These are phyloP conservation scores for Chromis chromis DNA, from an alignment of 2,797 vertebrate genomes.

Conservation along the genomic window DNA sequence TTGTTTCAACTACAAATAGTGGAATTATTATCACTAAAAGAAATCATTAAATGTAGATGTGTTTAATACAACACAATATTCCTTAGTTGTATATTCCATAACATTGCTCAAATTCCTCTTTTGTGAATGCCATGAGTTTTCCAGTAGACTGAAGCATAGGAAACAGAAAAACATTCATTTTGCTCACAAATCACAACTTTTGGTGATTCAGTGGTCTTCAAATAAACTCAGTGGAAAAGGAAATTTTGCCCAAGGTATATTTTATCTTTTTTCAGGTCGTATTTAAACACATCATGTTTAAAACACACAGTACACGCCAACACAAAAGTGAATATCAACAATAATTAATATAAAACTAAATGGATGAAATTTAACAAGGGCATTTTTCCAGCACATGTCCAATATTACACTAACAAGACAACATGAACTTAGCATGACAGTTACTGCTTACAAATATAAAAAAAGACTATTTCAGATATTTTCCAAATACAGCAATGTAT, in stretches of 20 bases:
- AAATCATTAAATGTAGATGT: conserved; percentile 32
- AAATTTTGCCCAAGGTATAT: conserved; percentile 66
- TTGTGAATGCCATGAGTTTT: conserved; percentile 9
- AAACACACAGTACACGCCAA: conserved; percentile 73
- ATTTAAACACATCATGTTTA: conserved; percentile 75
- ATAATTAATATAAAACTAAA: conserved; percentile 72
- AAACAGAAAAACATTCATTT: conserved; percentile 25
- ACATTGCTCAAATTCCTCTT: conserved; percentile 12
- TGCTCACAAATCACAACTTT: neutral
- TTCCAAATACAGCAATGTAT: conserved; percentile 82
- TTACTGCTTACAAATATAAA: conserved; percentile 86
- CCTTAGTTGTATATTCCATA: conserved; percentile 6
- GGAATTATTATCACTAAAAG: conserved; percentile 31
- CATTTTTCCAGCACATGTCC: conserved; percentile 73
- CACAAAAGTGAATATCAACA: conserved; percentile 73
- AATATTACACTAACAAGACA: conserved; percentile 82
- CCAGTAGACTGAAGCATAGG: neutral
- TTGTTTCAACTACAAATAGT: conserved; percentile 37
- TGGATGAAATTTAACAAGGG: conserved; percentile 72
- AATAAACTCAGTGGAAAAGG: conserved; percentile 60
- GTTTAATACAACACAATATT: conserved; percentile 58
- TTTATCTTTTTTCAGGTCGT: conserved; percentile 68
- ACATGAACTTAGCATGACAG: conserved; percentile 80
- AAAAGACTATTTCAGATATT: conserved; percentile 78
- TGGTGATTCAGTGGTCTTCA: conserved; percentile 22